Conservation (phyloP, 2,797 vertebrate species). For the Gambelia wislizenii region DNA sequence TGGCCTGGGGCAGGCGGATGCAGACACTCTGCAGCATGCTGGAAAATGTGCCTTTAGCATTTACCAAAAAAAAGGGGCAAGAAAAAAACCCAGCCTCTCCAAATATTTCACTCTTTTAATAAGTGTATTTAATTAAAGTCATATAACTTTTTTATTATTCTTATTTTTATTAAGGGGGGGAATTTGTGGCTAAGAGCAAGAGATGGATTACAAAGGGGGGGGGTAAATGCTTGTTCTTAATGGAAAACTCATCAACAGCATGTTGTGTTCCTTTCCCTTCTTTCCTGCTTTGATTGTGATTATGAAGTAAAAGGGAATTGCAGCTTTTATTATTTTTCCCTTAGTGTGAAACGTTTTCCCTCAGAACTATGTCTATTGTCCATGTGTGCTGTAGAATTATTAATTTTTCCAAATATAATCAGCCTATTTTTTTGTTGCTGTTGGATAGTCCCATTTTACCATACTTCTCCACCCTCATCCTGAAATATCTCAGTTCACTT, state of each 20-base stretch:
- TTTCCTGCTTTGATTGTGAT: conserved; percentile 36
- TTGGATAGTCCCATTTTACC: neutral
- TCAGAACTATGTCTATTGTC: conserved; percentile 28
- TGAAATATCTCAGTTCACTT: neutral
- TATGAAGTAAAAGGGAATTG: conserved; percentile 33
- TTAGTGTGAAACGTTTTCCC: neutral
- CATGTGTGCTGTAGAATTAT: conserved; percentile 38
- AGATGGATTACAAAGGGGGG: conserved; percentile 62
- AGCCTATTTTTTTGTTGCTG: conserved; percentile 47
- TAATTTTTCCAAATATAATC: conserved; percentile 51
- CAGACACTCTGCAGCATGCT: conserved; percentile 80
- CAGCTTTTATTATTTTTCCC: conserved; percentile 14
- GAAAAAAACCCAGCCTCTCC: conserved; percentile 74
- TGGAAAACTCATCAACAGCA: conserved; percentile 64
- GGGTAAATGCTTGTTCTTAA: conserved; percentile 43
- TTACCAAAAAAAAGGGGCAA: neutral
- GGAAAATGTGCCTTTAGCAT: conserved; percentile 82
- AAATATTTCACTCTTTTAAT: conserved; percentile 81
- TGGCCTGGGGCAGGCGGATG: conserved; percentile 81
- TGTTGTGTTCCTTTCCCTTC: conserved; percentile 52
- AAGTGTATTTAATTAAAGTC: conserved; percentile 87
- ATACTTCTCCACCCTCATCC: neutral
- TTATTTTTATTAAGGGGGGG: conserved; percentile 74
- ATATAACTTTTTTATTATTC: conserved; percentile 79
- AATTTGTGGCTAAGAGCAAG: conserved; percentile 53